Percentiles rank a stretch among this genome's conserved stretches.
Conservation (phyloP, 2,888 invertebrate genomes). For the Elysia crispata region DNA sequence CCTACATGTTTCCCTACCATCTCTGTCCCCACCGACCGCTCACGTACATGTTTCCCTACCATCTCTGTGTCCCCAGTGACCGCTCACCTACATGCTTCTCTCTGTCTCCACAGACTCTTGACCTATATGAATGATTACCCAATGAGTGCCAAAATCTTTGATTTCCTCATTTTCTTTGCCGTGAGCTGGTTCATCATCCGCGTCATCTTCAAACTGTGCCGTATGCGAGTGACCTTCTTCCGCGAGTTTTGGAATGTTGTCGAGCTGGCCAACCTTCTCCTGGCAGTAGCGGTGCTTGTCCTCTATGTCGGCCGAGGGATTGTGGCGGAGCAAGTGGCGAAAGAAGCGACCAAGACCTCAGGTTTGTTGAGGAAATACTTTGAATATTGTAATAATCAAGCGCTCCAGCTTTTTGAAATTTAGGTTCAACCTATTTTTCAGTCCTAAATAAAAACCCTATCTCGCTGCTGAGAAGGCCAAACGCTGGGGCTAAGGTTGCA, state of each 20-base stretch:
- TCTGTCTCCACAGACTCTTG: slow-evolving; percentile 54
- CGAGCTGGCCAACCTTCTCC: slow-evolving; percentile 58
- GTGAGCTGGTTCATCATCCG: slow-evolving; percentile 58
- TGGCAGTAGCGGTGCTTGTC: slow-evolving; percentile 57
- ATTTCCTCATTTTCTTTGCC: slow-evolving; percentile 56
- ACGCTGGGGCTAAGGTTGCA: no score
- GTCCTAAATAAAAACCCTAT: no score
- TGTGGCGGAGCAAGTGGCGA: slow-evolving; percentile 52
- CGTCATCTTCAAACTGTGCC: slow-evolving; percentile 55
- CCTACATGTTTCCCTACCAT: no score
- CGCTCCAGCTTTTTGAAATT: no score
- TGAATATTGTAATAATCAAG: no score
- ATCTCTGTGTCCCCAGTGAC: slow-evolving; percentile 50
- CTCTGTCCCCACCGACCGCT: slow-evolving; percentile 59
- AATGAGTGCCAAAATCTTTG: slow-evolving; percentile 58
- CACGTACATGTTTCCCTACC: slow-evolving; percentile 61
- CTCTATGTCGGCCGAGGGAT: slow-evolving; percentile 65
- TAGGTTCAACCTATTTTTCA: no score
- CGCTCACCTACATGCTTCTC: slow-evolving; percentile 29
- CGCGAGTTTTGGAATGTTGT: slow-evolving; percentile 63
- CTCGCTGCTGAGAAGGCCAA: no score
- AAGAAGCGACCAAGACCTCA: background rate
- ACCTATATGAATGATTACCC: slow-evolving; percentile 64
- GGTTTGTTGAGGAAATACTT: background rate
- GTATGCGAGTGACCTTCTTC: slow-evolving; percentile 55